Evolutionary conservation across 1,140 invertebrate genomes (phyloP), one percentile per base, ranked within the genome.

Genomic region (Triops longicaudatus): DNA sequence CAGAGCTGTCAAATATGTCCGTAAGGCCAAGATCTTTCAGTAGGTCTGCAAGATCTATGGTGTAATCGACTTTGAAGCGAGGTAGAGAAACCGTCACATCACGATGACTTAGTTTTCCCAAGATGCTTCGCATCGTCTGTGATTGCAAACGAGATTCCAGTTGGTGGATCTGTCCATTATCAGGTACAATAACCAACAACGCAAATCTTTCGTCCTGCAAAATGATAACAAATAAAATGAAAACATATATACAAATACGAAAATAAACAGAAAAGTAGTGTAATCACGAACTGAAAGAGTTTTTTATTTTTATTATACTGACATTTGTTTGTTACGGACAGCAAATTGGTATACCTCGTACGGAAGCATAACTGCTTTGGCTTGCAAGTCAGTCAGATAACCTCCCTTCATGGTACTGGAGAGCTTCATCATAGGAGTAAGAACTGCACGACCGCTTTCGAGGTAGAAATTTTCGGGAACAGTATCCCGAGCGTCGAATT

Each of bases 21-120:
- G 80, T 80, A 9, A 95, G 88, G 73, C 90, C 91, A 84, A 94
- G 77, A 86, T 90, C 73, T n/a, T 79, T 87, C 85, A 74, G 80
- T 74, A 72, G 1, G 12, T 73, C 72, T 1, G 71, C 26, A 17
- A 77, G 63, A 44, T 77, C 76, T 6, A 42, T 12, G 71, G 37
- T 72, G 42, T 73, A 77, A 28, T 77, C 26, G 26, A 77, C 73
- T 26, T 77, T 72, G 41, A 77, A 77, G 63, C 72, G 63, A 7
- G 76, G 76, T 27, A 77, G 44, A n/a, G 76, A 73, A 28, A 77
- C 22, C 37, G 73, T 77, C 22, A 77, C 28, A 12, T 73, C 76
- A 28, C 76, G 76, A 22, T 77, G 76, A 9, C 73, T 77, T 44
- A 77, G 63, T 73, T 73, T 73, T n/a, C 72, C 42, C 17, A 77